Conservation (phyloP, 2,113 vertebrate species). For the Eulemur macaco region DNA sequence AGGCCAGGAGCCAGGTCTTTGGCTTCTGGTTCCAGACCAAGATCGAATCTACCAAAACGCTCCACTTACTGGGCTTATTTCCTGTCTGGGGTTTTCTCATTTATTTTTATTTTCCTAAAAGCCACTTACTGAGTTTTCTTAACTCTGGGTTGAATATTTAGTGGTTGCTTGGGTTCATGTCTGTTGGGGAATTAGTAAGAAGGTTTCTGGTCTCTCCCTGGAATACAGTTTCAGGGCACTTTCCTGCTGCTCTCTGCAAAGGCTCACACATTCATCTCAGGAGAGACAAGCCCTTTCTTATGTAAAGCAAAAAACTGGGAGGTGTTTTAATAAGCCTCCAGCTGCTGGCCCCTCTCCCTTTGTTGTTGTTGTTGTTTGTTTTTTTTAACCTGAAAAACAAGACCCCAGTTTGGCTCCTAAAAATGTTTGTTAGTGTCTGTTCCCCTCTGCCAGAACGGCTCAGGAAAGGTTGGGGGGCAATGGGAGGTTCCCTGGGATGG, state of each 20-base stretch:
- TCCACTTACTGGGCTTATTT: neutral
- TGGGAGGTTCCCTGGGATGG: rapidly evolving
- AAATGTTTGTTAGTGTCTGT: neutral
- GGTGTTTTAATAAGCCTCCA: neutral
- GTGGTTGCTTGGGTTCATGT: neutral
- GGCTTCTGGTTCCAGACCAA: neutral
- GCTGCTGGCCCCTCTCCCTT: neutral
- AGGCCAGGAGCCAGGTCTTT: rapidly evolving
- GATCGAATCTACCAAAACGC: neutral
- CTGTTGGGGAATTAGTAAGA: neutral
- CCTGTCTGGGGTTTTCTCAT: neutral
- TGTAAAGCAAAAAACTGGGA: neutral
- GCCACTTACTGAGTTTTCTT: neutral
- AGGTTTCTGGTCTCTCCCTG: neutral
- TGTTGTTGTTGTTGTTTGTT: neutral
- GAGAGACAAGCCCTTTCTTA: neutral
- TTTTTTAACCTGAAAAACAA: neutral
- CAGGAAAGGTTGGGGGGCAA: no score
- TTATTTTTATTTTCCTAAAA: neutral
- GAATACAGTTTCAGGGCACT: neutral
- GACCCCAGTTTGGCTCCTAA: neutral
- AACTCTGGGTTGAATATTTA: neutral
- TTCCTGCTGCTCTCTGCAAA: neutral
- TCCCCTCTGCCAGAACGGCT: no score
- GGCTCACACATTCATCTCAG: neutral